Evolutionary conservation across 2,888 invertebrate species (phyloP).

Genomic region (Thereva nobilitata): DNA sequence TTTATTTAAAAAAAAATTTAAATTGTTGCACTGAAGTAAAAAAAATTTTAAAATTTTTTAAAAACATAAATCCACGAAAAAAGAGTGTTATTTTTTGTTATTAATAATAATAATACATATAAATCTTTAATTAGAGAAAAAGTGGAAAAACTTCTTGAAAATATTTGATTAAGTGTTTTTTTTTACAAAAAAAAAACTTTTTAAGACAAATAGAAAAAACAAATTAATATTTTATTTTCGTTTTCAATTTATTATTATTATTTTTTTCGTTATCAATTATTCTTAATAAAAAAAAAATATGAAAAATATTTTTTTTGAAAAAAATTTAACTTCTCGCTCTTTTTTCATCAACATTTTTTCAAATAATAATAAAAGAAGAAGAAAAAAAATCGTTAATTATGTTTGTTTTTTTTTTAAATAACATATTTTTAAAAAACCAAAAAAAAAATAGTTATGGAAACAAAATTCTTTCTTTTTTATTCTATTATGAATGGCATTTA

Average conservation of each 20-base stretch:
- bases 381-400: constrained; percentile 34
- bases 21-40: neutral
- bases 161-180: constrained; percentile 44
- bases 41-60: neutral
- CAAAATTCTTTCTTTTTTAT: constrained; percentile 21
- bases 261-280: constrained; percentile 23
- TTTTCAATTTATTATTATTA: no score
- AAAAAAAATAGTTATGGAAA: constrained; percentile 17
- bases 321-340: no score
- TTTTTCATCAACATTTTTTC: no score
- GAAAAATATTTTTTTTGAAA: no score
- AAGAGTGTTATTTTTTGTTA: constrained; percentile 37
- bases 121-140: neutral
- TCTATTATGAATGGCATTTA: constrained; percentile 6
- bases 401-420: constrained; percentile 35
- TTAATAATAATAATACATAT: no score
- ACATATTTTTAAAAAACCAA: constrained; percentile 15
- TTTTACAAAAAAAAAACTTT: no score
- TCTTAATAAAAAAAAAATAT: constrained; percentile 36
- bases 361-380: constrained; percentile 7
- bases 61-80: constrained; percentile 42
- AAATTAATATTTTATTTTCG: no score
- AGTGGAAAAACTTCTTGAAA: constrained; percentile 58
- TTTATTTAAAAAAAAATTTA: neutral
- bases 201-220: no score